Evolutionary conservation across 2,888 invertebrate species (phyloP).

Genomic region (Harpalus rubripes): DNA sequence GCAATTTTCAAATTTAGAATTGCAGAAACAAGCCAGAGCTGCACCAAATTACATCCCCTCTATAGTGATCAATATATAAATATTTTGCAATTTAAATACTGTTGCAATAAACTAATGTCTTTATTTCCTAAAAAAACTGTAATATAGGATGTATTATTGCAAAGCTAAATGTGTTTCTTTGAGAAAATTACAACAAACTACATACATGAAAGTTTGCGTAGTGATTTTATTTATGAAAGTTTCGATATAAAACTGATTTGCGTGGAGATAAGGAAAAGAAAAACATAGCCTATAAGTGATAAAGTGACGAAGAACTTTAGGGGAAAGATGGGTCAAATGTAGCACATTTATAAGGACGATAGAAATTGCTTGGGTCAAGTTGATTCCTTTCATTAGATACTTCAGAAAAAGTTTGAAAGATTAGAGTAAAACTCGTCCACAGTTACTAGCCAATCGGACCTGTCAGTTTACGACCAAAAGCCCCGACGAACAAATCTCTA

Average conservation of each 20-base stretch:
- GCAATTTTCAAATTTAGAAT: too few species aligned
- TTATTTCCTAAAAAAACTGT: too few species aligned
- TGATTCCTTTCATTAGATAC: slow-evolving; percentile 57
- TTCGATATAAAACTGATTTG: slow-evolving; percentile 34
- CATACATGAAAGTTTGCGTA: background rate
- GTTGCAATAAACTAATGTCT: too few species aligned
- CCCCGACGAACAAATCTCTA: slow-evolving; percentile 15
- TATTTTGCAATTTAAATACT: too few species aligned
- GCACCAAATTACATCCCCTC: too few species aligned
- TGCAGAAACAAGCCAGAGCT: too few species aligned
- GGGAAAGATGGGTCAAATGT: slow-evolving; percentile 54
- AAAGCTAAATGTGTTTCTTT: background rate
- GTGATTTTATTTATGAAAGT: slow-evolving; percentile 13
- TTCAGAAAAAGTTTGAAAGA: slow-evolving; percentile 55
- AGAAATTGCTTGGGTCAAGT: slow-evolving; percentile 36
- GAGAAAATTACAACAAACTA: background rate
- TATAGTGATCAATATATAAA: too few species aligned
- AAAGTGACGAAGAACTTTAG: slow-evolving; percentile 46
- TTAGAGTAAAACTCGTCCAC: slow-evolving; percentile 50
- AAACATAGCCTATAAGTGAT: slow-evolving; percentile 19
- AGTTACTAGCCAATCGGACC: slow-evolving; percentile 13
- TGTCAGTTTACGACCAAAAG: slow-evolving; percentile 21
- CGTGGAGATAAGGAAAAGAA: slow-evolving; percentile 18
- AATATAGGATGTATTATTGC: background rate
- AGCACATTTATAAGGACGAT: slow-evolving; percentile 53